Base-by-base conservation (phyloP, 2,797 vertebrate genomes). In the Anas georgica region DNA sequence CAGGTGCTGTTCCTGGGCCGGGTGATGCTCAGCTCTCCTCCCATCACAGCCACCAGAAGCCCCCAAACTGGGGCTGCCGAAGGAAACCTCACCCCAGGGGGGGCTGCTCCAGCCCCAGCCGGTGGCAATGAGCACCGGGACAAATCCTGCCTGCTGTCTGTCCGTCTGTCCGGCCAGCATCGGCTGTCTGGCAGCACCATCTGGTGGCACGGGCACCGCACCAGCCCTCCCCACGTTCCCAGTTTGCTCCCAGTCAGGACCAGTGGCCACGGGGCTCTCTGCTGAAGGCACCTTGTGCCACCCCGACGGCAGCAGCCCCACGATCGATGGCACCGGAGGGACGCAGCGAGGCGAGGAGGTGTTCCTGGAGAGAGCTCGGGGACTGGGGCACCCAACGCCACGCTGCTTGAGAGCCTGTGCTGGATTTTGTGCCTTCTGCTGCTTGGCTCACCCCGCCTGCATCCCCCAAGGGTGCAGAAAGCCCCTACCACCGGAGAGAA, bases 141-240 rank as follows among this genome's bases (percentile, higher is more conserved):
- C 25, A 16, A 28, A 52, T 28, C 50, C 50, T 28, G 50, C 50
- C 43, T 17, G 7, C 25, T 9, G 52, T 54, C 52, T 2, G 28
- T 54, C 52, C 2, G 52, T 54, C 52, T 29, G 52, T 29, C 52
- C 11, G 12, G 17, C 72, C 41, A 20, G 41, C 35, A 46, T 46
- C 12, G 11, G 17, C 87, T 33, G 74, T 5, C 1, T 37, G 85
- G 85, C 86, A 92, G 95, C 96, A 87, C 96, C 95, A 93, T 87
- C 96, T 96, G 92, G 43, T 74, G 96, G 87, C 79, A 48, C 28
- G 26, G 39, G 22, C 41, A 21, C 43, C 72, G 21, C 26, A 33
- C 28, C 83, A 12, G 45, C n/a, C 26, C 70, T 75, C 62, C 62
- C 55, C 31, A 4, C 9, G 9, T 1, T 11, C 58, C 91, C 86